phyloP scores from a whole-genome alignment of 2,113 vertebrate species.

The Gadus chalcogrammus region DNA sequence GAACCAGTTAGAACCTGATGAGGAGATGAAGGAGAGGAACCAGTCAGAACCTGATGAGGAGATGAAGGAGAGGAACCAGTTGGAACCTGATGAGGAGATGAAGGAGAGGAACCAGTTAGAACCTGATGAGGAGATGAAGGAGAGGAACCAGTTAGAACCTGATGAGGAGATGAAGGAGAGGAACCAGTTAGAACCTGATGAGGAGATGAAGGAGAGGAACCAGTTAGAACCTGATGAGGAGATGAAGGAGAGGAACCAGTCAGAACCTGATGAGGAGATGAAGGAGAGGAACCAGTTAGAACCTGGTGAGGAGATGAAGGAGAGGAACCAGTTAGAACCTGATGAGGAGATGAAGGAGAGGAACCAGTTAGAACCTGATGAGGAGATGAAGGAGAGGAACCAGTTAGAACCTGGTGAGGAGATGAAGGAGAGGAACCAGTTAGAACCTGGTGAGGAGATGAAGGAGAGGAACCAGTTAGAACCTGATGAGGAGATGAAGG shows the following conservation, averaged over 20 bases:
- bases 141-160: neutral
- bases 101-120: neutral
- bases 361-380: too few relatives aligned
- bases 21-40: conserved; percentile 21
- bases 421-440: conserved; percentile 19
- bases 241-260: neutral
- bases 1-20: neutral
- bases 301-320: neutral
- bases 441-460: too few relatives aligned
- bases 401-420: neutral
- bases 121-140: too few relatives aligned
- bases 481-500: neutral
- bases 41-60: too few relatives aligned
- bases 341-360: too few relatives aligned
- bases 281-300: neutral
- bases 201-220: too few relatives aligned
- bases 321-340: too few relatives aligned
- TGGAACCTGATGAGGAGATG: neutral
- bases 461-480: neutral
- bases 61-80: too few relatives aligned
- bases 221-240: too few relatives aligned
- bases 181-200: too few relatives aligned
- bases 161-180: neutral
- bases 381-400: too few relatives aligned
- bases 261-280: too few relatives aligned